Conservation (phyloP, 2,797 vertebrate genomes). For the Cyprinella venusta region DNA sequence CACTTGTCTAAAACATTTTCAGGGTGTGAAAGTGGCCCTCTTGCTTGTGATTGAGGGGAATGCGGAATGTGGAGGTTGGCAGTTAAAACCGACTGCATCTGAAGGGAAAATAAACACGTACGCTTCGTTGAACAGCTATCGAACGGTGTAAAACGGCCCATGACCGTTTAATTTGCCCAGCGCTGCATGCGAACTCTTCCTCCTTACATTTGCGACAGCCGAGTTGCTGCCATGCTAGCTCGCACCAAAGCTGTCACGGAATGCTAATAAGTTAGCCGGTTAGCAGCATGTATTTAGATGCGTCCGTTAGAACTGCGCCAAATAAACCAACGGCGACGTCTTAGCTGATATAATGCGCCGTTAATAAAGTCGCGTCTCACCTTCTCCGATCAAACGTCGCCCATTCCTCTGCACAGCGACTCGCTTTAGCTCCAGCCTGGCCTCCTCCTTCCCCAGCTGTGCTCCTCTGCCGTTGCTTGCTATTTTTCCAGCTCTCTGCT, state of each 20-base stretch:
- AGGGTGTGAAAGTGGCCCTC: constrained; percentile 40
- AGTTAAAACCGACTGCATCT: not conserved
- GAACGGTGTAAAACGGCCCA: not conserved
- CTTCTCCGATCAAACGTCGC: constrained; percentile 75
- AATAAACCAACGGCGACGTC: not conserved
- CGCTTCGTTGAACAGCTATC: not conserved
- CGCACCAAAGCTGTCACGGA: constrained; percentile 47
- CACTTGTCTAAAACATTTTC: constrained; percentile 43
- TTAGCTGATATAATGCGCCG: constrained; percentile 1
- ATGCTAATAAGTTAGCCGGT: constrained; percentile 60
- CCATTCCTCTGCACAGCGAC: constrained; percentile 78
- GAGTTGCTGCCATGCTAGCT: constrained; percentile 14
- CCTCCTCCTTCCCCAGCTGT: constrained; percentile 72
- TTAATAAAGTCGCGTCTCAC: constrained; percentile 66
- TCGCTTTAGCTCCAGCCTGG: constrained; percentile 75
- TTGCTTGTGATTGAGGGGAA: constrained; percentile 21
- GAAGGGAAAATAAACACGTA: not conserved
- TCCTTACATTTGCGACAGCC: not conserved
- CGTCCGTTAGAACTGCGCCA: constrained; percentile 11
- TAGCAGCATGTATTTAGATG: constrained; percentile 41
- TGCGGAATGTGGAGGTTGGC: constrained; percentile 30
- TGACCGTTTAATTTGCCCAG: not conserved
- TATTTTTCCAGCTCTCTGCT: constrained; percentile 71
- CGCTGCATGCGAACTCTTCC: not conserved
- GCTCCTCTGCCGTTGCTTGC: constrained; percentile 77